Evolutionary conservation across 1,140 invertebrate species (phyloP).

Genomic region (Anoplophora glabripennis): DNA sequence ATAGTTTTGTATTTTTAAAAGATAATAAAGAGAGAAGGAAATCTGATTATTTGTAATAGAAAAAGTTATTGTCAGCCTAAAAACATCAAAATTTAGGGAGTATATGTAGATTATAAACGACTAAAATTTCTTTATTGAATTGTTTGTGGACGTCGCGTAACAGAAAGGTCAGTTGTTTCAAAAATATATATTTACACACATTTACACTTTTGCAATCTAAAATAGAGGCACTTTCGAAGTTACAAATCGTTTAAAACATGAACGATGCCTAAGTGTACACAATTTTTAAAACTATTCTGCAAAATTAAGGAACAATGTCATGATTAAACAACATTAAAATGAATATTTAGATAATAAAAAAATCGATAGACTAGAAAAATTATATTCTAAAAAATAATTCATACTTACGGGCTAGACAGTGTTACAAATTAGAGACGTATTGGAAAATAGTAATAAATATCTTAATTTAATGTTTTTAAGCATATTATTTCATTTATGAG

Average conservation of each 20-base stretch:
- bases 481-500: constrained; percentile 22
- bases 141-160: too few species aligned
- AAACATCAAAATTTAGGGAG: too few species aligned
- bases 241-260: constrained; percentile 20
- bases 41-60: too few species aligned
- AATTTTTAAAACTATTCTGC: constrained; percentile 25
- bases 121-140: too few species aligned
- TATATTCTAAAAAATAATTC: constrained; percentile 31
- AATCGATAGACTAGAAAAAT: constrained; percentile 41
- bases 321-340: constrained; percentile 33
- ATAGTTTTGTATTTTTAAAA: too few species aligned
- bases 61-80: too few species aligned
- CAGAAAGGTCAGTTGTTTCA: constrained; percentile 5
- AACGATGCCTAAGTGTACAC: constrained; percentile 25
- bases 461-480: constrained; percentile 13
- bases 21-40: too few species aligned
- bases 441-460: constrained; percentile 16
- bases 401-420: constrained; percentile 10
- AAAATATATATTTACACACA: constrained; percentile 43
- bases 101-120: too few species aligned
- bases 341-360: constrained; percentile 34
- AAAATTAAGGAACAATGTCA: constrained; percentile 27
- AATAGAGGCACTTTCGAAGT: constrained; percentile 26
- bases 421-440: constrained; percentile 14
- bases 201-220: constrained; percentile 34